Evolutionary conservation across 2,797 vertebrate genomes (phyloP), one percentile per base, ranked within the genome.

Genomic region (Artibeus jamaicensis): DNA sequence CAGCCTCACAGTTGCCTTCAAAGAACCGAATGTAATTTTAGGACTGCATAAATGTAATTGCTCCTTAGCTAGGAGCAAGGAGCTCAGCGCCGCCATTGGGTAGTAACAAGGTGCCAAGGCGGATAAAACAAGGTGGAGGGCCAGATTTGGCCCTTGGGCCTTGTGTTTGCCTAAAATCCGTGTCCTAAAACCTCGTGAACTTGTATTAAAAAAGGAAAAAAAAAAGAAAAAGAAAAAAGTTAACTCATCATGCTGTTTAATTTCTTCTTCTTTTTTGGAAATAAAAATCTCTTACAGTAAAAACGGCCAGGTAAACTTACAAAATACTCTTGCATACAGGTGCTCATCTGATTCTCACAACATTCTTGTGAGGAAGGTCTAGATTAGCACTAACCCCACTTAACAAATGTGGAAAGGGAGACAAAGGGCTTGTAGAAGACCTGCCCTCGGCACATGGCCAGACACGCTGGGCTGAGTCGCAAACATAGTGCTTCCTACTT

Each of bases 231-330:
- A n/a, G n/a, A n/a, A n/a, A 92, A 94, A 91, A 74, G 44, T 1
- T 22, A 68, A 65, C 24, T 70, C 10, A 37, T 71, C 9, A 9
- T 6, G 5, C 86, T 86, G 9, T 34, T 88, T 92, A 57, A 78
- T 93, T 93, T 71, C 29, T 77, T 71, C 24, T 77, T 91, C 42
- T 84, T 67, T 84, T 84, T 12, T 95, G 37, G 34, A 89, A 94
- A 55, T 62, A 71, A 82, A 37, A 7, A 77, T n/a, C 21, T 68
- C 29, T 67, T 85, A 83, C 0, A 82, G 39, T 53, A 34, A 93
- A 92, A 87, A 59, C 48, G 55, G 81, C 39, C 46, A 68, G 19
- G 57, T 68, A 76, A 9, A 89, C 29, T 78, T 39, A 6, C 78
- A 83, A 86, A 93, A 85, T 59, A 82, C 22, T 70, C 78, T 53